Evolutionary conservation across 2,113 vertebrate genomes (phyloP), one percentile per base, ranked within the genome.

Genomic region (Colaptes auratus): DNA sequence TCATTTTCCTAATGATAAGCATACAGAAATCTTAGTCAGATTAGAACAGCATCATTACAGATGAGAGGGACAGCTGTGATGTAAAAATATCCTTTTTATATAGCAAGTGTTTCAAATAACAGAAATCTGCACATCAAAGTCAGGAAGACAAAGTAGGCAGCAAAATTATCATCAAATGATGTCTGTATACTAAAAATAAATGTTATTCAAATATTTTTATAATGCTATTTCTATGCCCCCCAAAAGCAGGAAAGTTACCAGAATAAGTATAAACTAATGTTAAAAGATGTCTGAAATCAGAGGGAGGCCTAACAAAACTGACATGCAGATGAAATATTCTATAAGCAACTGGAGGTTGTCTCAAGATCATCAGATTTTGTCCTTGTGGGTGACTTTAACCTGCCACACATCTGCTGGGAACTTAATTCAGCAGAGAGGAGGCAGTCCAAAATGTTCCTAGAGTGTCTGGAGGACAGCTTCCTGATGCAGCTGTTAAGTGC

Each of bases 41-140:
- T 82, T 64, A 89, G 9, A 18, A 64, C 5, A 52, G 16, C 31
- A 19, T 36, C 66, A 64, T 42, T 82, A 60, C 33, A 87, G 33
- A 79, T 56, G 12, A 94, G 42, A 52, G 25, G 28, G 59, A 67
- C 63, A 82, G 74, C 1, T 4, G 71, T 89, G 82, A 87, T 89
- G 5, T 48, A 89, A 94, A 96, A 91, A 69, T 61, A 79, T 25
- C 15, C 4, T 52, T 89, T 94, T 89, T 69, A 85, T 67, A 28
- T 86, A 86, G 82, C 27, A 67, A 81, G 15, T 59, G 36, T 86
- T 85, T 64, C 82, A 91, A 94, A 92, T 58, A 89, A 78, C 60
- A 72, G 15, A 91, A 76, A 82, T 85, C 33, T 83, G 66, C 59
- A 80, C 52, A 78, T 92, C 82, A 89, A 89, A 91, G 63, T 72